These are phyloP conservation scores for Gymnoscopelus braueri DNA, from an alignment of 2,797 vertebrate species.

Conservation along the genomic window DNA sequence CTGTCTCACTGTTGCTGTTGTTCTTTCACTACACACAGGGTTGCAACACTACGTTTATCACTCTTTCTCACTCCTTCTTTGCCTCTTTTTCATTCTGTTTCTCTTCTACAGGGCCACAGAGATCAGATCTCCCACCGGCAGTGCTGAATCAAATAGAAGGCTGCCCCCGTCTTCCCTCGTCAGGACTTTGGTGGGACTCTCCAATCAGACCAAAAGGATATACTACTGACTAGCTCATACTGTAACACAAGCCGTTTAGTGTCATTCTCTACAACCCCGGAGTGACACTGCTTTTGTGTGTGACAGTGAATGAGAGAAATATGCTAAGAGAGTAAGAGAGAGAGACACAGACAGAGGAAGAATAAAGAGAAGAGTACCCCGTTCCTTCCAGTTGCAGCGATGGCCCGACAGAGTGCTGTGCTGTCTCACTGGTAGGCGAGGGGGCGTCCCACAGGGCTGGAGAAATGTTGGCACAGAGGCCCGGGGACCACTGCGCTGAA, in stretches of 20 bases:
- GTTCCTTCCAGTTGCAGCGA: slow-evolving; percentile 47
- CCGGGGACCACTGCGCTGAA: slow-evolving; percentile 84
- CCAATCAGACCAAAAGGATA: neutral
- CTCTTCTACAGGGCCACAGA: slow-evolving; percentile 59
- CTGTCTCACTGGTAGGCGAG: slow-evolving; percentile 85
- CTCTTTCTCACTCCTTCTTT: slow-evolving; percentile 28
- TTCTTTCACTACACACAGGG: too few species aligned
- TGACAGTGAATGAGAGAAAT: slow-evolving; percentile 7
- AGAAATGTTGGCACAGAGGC: slow-evolving; percentile 96
- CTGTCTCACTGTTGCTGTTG: neutral
- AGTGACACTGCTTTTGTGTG: neutral
- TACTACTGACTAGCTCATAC: slow-evolving; percentile 29
- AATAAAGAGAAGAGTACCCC: neutral
- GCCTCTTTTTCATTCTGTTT: slow-evolving; percentile 51
- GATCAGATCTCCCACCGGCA: slow-evolving; percentile 24
- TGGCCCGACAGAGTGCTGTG: slow-evolving; percentile 70
- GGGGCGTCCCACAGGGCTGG: slow-evolving; percentile 85
- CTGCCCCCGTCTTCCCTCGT: slow-evolving; percentile 1
- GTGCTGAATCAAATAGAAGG: slow-evolving; percentile 44
- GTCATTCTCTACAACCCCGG: slow-evolving; percentile 38
- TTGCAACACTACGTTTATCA: neutral
- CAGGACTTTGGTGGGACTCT: slow-evolving; percentile 41
- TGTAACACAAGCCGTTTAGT: slow-evolving; percentile 39
- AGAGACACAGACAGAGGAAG: neutral
- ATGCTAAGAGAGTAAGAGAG: neutral